A percentile compares a stretch with the other conserved stretches of the same genome.
These are phyloP conservation scores for Oligia latruncula DNA, from an alignment of 2,888 invertebrate genomes.

Conservation along the genomic window DNA sequence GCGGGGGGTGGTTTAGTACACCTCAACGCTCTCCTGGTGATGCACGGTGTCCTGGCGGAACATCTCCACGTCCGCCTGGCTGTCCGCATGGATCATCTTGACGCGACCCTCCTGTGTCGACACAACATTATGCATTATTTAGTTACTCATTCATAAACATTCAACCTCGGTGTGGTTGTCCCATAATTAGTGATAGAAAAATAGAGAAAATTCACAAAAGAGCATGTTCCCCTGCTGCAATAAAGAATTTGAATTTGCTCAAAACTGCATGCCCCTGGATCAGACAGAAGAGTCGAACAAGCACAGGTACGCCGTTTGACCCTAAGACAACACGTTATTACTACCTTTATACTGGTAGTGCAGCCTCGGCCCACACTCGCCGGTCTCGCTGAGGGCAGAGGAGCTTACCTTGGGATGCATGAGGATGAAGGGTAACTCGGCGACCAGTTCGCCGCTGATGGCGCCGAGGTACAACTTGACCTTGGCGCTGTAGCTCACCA, in stretches of 20 bases:
- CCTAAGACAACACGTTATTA: constrained; percentile 39
- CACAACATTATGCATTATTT: background rate
- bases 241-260: background rate
- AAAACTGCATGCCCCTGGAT: constrained; percentile 23
- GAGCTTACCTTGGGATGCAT: constrained; percentile 96
- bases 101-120: constrained; percentile 84
- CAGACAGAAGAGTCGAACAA: constrained; percentile 48
- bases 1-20: constrained; percentile 75
- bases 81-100: constrained; percentile 92
- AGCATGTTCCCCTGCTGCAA: background rate
- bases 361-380: background rate
- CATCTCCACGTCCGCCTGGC: constrained; percentile 93
- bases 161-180: background rate
- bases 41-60: constrained; percentile 93
- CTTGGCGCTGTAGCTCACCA: constrained; percentile 98
- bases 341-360: background rate
- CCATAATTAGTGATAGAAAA: background rate
- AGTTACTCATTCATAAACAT: background rate
- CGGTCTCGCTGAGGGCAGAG: background rate
- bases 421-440: constrained; percentile 97
- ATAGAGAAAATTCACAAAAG: background rate
- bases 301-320: constrained; percentile 36
- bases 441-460: constrained; percentile 97
- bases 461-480: constrained; percentile 98
- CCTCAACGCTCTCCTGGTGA: constrained; percentile 89